A percentile compares a stretch with the other conserved stretches of the same genome.
Evolutionary conservation across 2,888 invertebrate genomes (phyloP).

Genomic region (Pheosia tremula): DNA sequence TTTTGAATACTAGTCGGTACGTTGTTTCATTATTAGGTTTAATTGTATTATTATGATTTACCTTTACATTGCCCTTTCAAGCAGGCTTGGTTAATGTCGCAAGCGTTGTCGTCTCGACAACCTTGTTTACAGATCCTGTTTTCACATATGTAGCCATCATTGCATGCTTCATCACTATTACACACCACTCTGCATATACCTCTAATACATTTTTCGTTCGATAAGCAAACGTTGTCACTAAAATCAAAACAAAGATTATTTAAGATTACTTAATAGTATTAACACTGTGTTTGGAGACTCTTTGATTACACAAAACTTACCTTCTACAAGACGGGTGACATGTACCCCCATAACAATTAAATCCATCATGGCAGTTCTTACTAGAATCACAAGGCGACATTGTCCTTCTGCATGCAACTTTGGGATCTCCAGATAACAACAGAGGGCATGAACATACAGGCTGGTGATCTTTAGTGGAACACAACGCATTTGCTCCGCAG

Average conservation of each 20-base stretch:
- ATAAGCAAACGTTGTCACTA: constrained; percentile 92
- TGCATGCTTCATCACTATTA: constrained; percentile 93
- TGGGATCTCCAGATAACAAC: constrained; percentile 90
- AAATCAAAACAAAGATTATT: constrained; percentile 44
- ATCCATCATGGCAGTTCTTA: constrained; percentile 88
- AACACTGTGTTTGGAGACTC: not conserved
- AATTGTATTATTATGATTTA: constrained; percentile 47
- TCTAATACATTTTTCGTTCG: constrained; percentile 93
- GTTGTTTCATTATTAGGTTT: not conserved
- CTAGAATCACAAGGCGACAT: constrained; percentile 86
- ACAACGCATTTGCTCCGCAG: constrained; percentile 93
- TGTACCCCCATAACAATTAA: constrained; percentile 90
- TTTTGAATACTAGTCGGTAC: not conserved
- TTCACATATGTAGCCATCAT: constrained; percentile 93
- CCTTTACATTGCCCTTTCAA: constrained; percentile 92
- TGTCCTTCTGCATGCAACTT: constrained; percentile 88
- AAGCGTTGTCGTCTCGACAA: constrained; percentile 93
- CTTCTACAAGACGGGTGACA: constrained; percentile 92
- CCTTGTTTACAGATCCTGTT: constrained; percentile 94
- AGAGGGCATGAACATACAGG: constrained; percentile 90
- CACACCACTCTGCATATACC: constrained; percentile 94
- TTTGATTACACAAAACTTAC: constrained; percentile 62
- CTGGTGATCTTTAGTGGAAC: constrained; percentile 88
- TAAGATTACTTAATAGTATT: not conserved
- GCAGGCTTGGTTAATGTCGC: constrained; percentile 90